These are phyloP conservation scores for Limnephilus rhombicus DNA, from an alignment of 2,888 invertebrate species.

Conservation along the genomic window DNA sequence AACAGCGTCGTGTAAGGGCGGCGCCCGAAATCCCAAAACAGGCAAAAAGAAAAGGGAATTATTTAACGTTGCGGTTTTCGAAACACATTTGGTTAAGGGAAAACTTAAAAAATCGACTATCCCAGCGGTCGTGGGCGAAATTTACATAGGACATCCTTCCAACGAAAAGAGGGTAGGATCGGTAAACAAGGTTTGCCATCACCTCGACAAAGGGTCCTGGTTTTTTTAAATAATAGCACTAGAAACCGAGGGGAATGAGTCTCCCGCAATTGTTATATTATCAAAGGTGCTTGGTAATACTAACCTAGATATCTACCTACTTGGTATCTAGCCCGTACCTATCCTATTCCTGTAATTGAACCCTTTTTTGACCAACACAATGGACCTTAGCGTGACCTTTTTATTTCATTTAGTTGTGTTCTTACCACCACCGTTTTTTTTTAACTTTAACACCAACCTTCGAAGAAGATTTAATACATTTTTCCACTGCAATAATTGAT, in stretches of 20 bases:
- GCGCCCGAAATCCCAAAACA: background rate
- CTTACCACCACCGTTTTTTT: background rate
- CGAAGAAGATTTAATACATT: too few relatives aligned
- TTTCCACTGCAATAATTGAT: too few relatives aligned
- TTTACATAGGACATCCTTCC: constrained; percentile 42
- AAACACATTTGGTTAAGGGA: background rate
- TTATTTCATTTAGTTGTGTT: background rate
- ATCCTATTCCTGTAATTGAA: background rate
- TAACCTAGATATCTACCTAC: background rate
- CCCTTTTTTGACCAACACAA: background rate
- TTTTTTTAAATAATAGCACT: constrained; percentile 40
- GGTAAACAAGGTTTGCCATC: constrained; percentile 32
- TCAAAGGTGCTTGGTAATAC: constrained; percentile 11
- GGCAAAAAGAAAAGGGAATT: constrained; percentile 1
- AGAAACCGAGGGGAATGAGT: background rate
- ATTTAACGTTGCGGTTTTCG: constrained; percentile 1
- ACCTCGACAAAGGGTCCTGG: constrained; percentile 38
- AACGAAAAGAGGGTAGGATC: constrained; percentile 23
- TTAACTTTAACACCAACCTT: background rate
- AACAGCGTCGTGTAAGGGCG: background rate
- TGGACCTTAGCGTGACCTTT: background rate
- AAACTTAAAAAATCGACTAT: background rate
- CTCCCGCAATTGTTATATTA: constrained; percentile 14
- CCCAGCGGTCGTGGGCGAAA: background rate
- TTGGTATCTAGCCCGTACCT: background rate